A percentile compares a stretch with the other conserved stretches of the same genome.
These are phyloP conservation scores for Sakesphorus luctuosus DNA, from an alignment of 2,113 vertebrate species.

Conservation along the genomic window DNA sequence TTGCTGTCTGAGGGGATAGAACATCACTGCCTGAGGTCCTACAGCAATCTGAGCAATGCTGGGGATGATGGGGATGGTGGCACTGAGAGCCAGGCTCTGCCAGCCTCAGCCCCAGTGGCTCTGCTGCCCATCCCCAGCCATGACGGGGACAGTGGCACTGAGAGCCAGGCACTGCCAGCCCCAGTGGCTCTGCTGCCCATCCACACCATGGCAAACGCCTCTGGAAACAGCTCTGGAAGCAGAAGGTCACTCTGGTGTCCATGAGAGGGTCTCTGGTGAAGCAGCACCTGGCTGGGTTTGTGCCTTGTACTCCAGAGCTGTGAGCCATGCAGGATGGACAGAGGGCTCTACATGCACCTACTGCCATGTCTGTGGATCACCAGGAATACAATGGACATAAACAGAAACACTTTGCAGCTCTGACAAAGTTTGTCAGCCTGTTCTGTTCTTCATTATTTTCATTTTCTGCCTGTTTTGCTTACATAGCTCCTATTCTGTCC, in stretches of 20 bases:
- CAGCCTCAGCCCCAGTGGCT: too few species aligned
- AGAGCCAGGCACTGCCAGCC: too few species aligned
- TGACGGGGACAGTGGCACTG: too few species aligned
- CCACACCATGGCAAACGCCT: rapidly evolving
- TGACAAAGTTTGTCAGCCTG: not conserved
- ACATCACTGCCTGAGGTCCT: not conserved
- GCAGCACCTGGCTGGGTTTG: not conserved
- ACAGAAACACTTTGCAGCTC: not conserved
- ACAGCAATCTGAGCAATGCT: not conserved
- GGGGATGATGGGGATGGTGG: not conserved
- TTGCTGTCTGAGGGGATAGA: not conserved
- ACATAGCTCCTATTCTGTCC: not conserved
- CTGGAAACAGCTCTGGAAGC: not conserved
- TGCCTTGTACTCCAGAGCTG: rapidly evolving
- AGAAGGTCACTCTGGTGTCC: not conserved
- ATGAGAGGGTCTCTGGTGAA: rapidly evolving
- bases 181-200: too few species aligned
- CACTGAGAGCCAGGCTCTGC: rapidly evolving
- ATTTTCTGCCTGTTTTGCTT: not conserved
- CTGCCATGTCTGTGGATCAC: not conserved
- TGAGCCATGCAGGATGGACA: rapidly evolving
- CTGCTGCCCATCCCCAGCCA: too few species aligned
- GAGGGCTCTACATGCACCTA: not conserved
- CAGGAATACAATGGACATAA: not conserved
- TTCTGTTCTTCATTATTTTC: not conserved